phyloP scores from a whole-genome alignment of 2,797 vertebrate genomes.

The Muscicapa comitata region DNA sequence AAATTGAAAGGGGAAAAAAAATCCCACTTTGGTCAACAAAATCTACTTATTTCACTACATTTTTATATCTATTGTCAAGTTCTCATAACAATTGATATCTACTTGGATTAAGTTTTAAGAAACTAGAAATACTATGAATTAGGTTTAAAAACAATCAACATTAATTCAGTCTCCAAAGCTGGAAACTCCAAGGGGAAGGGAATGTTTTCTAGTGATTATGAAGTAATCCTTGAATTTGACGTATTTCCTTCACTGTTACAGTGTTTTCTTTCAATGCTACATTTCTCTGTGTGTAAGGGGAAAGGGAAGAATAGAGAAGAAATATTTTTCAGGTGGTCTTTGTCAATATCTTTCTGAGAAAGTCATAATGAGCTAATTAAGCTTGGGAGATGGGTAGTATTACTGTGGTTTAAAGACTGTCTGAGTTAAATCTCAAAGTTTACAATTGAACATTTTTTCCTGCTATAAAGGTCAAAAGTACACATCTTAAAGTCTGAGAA shows the following conservation, averaged over 20 bases:
- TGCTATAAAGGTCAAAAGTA: background rate
- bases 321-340: background rate
- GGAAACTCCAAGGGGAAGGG: fast-evolving
- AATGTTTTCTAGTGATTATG: background rate
- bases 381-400: fast-evolving
- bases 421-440: background rate
- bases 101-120: background rate
- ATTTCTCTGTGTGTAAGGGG: background rate
- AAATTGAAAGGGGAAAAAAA: background rate
- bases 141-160: background rate
- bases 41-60: background rate
- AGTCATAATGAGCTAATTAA: background rate
- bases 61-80: background rate
- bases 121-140: background rate
- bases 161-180: background rate
- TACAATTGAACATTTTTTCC: background rate
- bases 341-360: background rate
- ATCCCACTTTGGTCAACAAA: background rate
- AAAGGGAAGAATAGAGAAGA: background rate
- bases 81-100: background rate
- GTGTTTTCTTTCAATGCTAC: background rate
- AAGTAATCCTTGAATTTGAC: background rate
- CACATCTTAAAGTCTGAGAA: background rate
- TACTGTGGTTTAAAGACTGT: background rate
- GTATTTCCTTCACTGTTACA: background rate